phyloP scores from a whole-genome alignment of 2,113 vertebrate species.

The Corvus cornix region DNA sequence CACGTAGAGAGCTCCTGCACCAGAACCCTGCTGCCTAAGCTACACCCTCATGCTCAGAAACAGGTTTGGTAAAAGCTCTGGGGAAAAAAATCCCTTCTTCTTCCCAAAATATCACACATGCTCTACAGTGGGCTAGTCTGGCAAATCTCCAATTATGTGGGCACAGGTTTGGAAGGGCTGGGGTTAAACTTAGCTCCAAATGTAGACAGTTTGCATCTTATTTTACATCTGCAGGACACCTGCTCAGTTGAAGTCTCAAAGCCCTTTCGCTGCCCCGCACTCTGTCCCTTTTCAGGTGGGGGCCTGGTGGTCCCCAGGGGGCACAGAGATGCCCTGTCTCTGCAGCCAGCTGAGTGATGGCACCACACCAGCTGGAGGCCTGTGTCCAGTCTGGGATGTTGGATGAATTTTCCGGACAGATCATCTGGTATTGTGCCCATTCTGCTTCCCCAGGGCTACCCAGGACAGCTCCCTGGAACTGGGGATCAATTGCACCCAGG shows the following conservation, averaged over 20 bases:
- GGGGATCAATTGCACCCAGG: rapidly evolving
- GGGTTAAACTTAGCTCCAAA: background rate
- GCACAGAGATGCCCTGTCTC: background rate
- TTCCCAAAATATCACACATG: background rate
- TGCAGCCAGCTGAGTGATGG: background rate
- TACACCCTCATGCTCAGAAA: background rate
- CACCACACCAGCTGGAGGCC: background rate
- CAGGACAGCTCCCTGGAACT: background rate
- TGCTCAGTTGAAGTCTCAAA: background rate
- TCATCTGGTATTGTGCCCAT: rapidly evolving
- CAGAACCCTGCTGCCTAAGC: background rate
- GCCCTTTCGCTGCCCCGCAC: rapidly evolving
- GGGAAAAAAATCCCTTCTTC: background rate
- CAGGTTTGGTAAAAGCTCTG: background rate
- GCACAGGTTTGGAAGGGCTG: background rate
- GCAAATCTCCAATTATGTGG: background rate
- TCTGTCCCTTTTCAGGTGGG: background rate
- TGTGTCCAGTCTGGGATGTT: background rate
- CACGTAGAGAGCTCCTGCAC: rapidly evolving
- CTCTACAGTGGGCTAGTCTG: background rate
- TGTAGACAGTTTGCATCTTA: background rate
- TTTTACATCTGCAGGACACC: background rate
- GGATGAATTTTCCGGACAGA: background rate
- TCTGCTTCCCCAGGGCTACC: background rate
- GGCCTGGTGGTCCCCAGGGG: background rate